Percentiles rank a stretch among this genome's conserved stretches.
Evolutionary conservation across 2,797 vertebrate species (phyloP).

Genomic region (Eospalax fontanierii): DNA sequence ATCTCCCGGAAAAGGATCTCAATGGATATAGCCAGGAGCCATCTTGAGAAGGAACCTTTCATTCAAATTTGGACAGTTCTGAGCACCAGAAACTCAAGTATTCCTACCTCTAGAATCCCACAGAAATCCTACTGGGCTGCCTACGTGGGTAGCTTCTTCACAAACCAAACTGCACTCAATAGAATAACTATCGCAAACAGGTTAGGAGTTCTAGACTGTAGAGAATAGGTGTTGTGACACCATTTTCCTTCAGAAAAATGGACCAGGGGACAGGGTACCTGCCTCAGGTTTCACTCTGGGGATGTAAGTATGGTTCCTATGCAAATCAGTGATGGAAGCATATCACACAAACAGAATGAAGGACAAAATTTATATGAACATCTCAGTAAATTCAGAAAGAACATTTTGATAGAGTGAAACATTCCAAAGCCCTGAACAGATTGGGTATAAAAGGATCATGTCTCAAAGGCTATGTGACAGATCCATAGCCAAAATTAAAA

Average conservation of each 20-base stretch:
- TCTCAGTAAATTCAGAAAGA: neutral
- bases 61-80: neutral
- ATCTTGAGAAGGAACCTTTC: neutral
- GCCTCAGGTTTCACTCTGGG: neutral
- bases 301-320: neutral
- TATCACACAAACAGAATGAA: neutral
- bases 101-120: neutral
- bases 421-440: neutral
- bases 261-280: neutral
- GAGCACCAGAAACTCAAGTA: neutral
- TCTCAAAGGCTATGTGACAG: neutral
- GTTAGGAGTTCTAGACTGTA: neutral
- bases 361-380: neutral
- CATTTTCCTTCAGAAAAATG: no score
- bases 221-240: neutral
- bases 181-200: neutral
- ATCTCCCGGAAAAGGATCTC: neutral
- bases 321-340: neutral
- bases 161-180: neutral
- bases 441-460: neutral
- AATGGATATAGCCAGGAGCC: neutral
- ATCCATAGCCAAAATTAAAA: neutral
- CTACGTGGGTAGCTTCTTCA: neutral
- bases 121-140: neutral
- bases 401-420: neutral